Percentiles rank a stretch among this genome's conserved stretches.
These are phyloP conservation scores for Ceratina australensis DNA, from an alignment of 1,140 invertebrate genomes.

Conservation along the genomic window DNA sequence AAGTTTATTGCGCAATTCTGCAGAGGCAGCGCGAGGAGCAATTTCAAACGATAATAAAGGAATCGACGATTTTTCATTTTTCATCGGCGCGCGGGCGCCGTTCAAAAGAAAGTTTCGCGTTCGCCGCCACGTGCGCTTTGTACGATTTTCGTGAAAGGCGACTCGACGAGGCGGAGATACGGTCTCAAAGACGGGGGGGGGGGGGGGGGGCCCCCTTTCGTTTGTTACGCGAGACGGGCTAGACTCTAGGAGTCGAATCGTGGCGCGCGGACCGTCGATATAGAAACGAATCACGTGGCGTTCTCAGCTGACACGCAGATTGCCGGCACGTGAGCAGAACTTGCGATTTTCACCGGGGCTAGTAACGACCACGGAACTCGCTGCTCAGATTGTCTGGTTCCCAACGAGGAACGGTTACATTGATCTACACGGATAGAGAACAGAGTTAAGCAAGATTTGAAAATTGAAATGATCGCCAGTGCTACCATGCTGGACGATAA, in stretches of 20 bases:
- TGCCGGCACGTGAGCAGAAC: constrained; percentile 33
- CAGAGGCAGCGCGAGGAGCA: too few species aligned
- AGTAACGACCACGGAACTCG: not conserved
- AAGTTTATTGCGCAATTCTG: not conserved
- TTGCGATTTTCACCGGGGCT: not conserved
- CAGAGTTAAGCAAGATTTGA: too few species aligned
- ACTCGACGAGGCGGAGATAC: not conserved
- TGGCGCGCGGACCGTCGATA: not conserved
- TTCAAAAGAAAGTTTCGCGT: not conserved
- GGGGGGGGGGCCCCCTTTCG: not conserved
- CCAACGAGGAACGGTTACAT: not conserved
- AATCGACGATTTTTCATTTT: not conserved
- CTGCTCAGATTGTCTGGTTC: not conserved
- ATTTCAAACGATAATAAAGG: too few species aligned
- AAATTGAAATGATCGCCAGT: too few species aligned
- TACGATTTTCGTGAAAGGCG: constrained; percentile 24
- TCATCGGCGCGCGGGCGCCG: not conserved
- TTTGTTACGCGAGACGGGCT: constrained; percentile 32
- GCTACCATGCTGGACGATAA: too few species aligned
- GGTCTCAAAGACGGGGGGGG: constrained; percentile 22
- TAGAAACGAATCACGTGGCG: constrained; percentile 31
- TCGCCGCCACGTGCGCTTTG: constrained; percentile 37
- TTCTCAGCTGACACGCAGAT: constrained; percentile 36
- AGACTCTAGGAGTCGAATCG: constrained; percentile 6
- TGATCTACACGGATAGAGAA: too few species aligned